Evolutionary conservation across 35 echinoderm and acorn worm species (phyloP), one percentile per base, ranked within the genome.

Genomic region (Amphiura filiformis): DNA sequence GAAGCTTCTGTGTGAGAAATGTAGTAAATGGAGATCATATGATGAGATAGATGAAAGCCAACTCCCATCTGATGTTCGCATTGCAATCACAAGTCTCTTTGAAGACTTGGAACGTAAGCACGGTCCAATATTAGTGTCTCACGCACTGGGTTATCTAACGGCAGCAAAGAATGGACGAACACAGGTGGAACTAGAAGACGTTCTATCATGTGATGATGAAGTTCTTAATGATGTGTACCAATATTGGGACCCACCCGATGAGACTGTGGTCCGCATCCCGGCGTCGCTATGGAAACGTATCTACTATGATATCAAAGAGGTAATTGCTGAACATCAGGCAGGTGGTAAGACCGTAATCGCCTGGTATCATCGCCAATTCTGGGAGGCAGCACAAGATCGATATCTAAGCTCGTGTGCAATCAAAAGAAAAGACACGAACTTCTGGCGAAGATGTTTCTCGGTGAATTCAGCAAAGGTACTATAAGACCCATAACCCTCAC

Each of bases 331-430:
- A 44, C 82, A 90, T 0, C 90, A 96, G 39, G 91, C 94, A 26
- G 94, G 87, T 89, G 94, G 94, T 36, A 96, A 93, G 77, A 96
- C 91, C 11, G 94, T 96, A 12, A n/a, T 90, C 32, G 94, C 86
- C 15, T 96, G 94, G 94, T 96, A 96, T 64, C 94, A 96, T 88
- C 79, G 94, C 9, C 94, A 96, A 36, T 96, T 96, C 70, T 93
- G 93, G 83, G 94, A 96, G 84, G 85, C 94, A 15, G 90, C 90
- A 34, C 28, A 76, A 26, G 84, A 79, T 32, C 86, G 83, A 14
- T 96, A 96, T 56, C 83, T 96, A 0, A 36, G 77, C 3, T 61
- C 86, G 37, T 4, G 81, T 23, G 40, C 81, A 88, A 31, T 28
- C 61, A 47, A 15, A 18, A 44, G 23, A 47, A 38, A 30, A 57